Percentiles rank a stretch among this genome's conserved stretches.
Conservation (phyloP, 1,140 invertebrate genomes). For the Drosophila cardini region DNA sequence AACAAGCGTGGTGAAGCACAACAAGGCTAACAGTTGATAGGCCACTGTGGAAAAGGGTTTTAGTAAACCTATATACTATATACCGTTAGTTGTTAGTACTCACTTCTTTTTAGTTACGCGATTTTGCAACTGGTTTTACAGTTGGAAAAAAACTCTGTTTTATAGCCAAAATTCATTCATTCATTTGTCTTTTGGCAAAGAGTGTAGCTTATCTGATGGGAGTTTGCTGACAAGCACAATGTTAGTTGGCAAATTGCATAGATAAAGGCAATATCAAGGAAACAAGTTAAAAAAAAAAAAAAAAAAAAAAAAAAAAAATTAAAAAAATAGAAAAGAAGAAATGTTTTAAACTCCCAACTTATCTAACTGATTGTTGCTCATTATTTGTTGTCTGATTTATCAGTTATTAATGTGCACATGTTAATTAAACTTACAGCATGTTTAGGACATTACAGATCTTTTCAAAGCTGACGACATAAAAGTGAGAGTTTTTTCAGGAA, state of each 20-base stretch:
- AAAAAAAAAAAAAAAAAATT: too few relatives aligned
- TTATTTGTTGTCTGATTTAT: background rate
- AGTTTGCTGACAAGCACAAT: conserved; percentile 19
- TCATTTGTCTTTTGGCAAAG: conserved; percentile 32
- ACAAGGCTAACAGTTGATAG: conserved; percentile 25
- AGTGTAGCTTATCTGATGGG: conserved; percentile 52
- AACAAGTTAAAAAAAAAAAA: conserved; percentile 6
- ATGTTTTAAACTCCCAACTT: conserved; percentile 12
- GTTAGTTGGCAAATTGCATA: conserved; percentile 38
- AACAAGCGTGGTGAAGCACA: conserved; percentile 29
- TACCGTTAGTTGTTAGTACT: background rate
- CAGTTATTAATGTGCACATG: conserved; percentile 26
- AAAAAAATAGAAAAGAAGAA: conserved; percentile 15
- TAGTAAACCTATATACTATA: background rate
- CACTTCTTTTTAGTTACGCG: conserved; percentile 28
- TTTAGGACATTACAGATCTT: conserved; percentile 8
- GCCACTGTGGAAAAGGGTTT: conserved; percentile 46
- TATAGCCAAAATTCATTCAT: conserved; percentile 56
- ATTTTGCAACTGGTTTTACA: conserved; percentile 4
- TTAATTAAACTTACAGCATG: conserved; percentile 29
- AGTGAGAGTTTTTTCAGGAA: background rate
- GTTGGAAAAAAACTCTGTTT: conserved; percentile 17
- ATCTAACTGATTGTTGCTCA: conserved; percentile 11
- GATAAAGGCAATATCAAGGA: conserved; percentile 20
- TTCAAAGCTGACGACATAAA: background rate